Evolutionary conservation across 2,113 vertebrate species (phyloP).

Genomic region (Oryzias woworae): DNA sequence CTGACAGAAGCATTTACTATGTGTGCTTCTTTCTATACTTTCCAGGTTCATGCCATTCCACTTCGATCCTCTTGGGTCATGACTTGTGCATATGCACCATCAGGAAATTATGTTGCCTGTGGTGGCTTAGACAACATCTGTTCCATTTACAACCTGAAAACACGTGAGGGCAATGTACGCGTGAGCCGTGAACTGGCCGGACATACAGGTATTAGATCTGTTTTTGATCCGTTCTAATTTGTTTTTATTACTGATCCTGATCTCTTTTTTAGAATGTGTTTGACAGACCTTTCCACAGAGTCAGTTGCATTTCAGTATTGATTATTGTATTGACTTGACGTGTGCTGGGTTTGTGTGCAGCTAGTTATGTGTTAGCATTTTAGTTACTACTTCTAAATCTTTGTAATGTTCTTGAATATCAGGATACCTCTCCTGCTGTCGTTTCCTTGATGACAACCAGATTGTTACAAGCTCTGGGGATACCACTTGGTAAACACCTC

Average conservation of each 20-base stretch:
- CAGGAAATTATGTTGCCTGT: constrained; percentile 98
- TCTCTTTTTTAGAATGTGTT: neutral
- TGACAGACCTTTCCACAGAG: too few species aligned
- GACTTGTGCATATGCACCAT: constrained; percentile 98
- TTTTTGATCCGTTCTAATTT: neutral
- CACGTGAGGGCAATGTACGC: constrained; percentile 97
- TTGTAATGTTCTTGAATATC: constrained; percentile 23
- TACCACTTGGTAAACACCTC: constrained; percentile 88
- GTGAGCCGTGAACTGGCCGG: constrained; percentile 97
- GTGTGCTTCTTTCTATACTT: constrained; percentile 14
- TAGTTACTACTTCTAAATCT: constrained; percentile 1
- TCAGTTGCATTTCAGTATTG: too few species aligned
- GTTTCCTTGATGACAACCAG: constrained; percentile 99
- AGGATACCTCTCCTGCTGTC: constrained; percentile 99
- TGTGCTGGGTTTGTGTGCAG: neutral
- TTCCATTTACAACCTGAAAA: constrained; percentile 99
- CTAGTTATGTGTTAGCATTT: neutral
- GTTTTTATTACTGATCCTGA: neutral
- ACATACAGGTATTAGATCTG: constrained; percentile 86
- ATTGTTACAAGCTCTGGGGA: constrained; percentile 99
- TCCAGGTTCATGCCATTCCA: constrained; percentile 96
- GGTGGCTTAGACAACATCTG: constrained; percentile 99
- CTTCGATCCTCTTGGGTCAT: constrained; percentile 99
- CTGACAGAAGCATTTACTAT: neutral
- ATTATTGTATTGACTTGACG: too few species aligned